Evolutionary conservation across 2,797 vertebrate genomes (phyloP).

Genomic region (Synaphobranchus kaupii): DNA sequence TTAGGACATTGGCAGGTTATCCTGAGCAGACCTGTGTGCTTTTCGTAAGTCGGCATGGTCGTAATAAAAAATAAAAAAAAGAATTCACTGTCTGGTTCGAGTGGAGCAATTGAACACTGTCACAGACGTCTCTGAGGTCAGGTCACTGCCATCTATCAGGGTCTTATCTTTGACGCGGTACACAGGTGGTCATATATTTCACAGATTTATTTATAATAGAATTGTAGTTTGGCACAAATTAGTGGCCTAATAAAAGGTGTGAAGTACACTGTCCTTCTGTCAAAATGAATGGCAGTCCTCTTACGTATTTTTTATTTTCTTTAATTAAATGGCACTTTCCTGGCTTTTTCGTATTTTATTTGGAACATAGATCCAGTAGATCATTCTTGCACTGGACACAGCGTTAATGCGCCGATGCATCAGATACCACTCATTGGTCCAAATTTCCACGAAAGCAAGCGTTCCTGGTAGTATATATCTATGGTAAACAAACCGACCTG

Average conservation of each 20-base stretch:
- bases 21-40: constrained; percentile 50
- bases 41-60: constrained; percentile 39
- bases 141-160: constrained; percentile 32
- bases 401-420: too few relatives aligned
- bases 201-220: not conserved
- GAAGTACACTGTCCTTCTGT: not conserved
- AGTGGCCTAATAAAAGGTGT: constrained; percentile 7
- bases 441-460: too few relatives aligned
- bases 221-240: constrained; percentile 5
- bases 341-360: too few relatives aligned
- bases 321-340: too few relatives aligned
- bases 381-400: too few relatives aligned
- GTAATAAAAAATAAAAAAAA: constrained; percentile 52
- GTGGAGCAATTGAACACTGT: constrained; percentile 20
- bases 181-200: not conserved
- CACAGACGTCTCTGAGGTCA: constrained; percentile 40
- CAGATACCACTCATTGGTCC: too few relatives aligned
- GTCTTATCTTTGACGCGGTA: constrained; percentile 1
- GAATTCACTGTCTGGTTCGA: constrained; percentile 20
- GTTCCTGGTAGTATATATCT: too few relatives aligned
- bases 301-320: too few relatives aligned
- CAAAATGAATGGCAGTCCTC: not conserved
- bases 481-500: too few relatives aligned
- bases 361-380: too few relatives aligned
- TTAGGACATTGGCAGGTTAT: constrained; percentile 62